Evolutionary conservation across 2,113 vertebrate species (phyloP).

Genomic region (Pituophis catenifer): DNA sequence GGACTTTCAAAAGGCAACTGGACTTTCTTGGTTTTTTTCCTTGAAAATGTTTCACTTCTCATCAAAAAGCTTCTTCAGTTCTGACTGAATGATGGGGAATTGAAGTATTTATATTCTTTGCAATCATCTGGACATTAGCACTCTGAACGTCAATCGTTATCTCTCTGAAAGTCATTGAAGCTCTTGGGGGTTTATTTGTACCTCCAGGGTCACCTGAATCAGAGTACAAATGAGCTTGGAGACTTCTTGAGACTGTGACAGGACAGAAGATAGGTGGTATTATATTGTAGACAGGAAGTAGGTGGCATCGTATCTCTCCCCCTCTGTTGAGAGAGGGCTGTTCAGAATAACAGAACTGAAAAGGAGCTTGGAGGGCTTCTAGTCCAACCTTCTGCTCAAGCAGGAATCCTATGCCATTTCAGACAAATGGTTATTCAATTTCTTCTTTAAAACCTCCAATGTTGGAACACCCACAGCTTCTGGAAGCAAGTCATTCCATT

Average conservation of each 20-base stretch:
- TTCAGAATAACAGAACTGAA: background rate
- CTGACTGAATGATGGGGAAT: background rate
- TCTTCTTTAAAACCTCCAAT: background rate
- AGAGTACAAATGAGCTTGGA: background rate
- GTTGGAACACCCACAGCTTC: background rate
- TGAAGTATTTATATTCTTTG: background rate
- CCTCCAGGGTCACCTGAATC: background rate
- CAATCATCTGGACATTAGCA: background rate
- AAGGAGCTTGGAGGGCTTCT: background rate
- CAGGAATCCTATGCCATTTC: background rate
- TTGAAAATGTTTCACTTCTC: background rate
- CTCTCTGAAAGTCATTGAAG: background rate
- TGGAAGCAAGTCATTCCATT: background rate
- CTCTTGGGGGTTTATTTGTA: background rate
- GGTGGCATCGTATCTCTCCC: background rate
- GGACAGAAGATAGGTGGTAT: background rate
- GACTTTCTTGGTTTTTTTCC: background rate
- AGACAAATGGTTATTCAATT: background rate
- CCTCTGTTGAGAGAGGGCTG: background rate
- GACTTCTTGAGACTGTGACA: background rate
- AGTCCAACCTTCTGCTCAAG: background rate
- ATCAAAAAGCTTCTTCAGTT: background rate
- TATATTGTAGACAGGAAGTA: background rate
- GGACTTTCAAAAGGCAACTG: background rate
- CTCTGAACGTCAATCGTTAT: too few species aligned